Percentiles rank a stretch among this genome's conserved stretches.
Conservation (phyloP, 53 echinoderm and acorn worm genomes). For the Holothuria scabra region DNA sequence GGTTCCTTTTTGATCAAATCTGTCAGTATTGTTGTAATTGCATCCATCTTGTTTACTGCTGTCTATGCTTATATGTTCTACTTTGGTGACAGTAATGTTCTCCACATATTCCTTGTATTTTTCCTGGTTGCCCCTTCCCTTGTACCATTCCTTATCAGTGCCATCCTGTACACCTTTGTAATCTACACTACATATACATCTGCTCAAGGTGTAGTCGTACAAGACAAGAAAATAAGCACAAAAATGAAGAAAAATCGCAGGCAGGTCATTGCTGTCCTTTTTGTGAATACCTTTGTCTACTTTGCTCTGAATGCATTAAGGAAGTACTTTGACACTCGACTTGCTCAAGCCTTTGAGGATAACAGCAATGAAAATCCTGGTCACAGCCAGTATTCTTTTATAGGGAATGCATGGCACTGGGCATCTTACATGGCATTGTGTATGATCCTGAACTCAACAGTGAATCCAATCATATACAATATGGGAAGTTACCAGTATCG, state of each 20-base stretch:
- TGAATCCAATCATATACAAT: constrained; percentile 43
- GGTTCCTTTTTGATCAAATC: constrained; percentile 19
- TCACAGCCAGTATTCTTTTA: constrained; percentile 9
- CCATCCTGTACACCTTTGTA: constrained; percentile 27
- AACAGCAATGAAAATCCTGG: constrained; percentile 17
- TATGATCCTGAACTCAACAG: constrained; percentile 33
- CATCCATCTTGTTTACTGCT: constrained; percentile 11
- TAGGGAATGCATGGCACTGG: constrained; percentile 38
- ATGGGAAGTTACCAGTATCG: constrained; percentile 41
- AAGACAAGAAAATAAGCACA: not conserved
- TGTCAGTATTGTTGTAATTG: constrained; percentile 8
- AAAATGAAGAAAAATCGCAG: constrained; percentile 19
- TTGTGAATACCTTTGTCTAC: constrained; percentile 37
- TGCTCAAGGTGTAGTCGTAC: not conserved
- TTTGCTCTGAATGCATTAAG: constrained; percentile 22
- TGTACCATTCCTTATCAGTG: constrained; percentile 30
- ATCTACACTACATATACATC: constrained; percentile 25
- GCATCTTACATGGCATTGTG: constrained; percentile 36
- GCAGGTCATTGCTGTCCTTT: constrained; percentile 35
- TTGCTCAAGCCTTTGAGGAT: constrained; percentile 19
- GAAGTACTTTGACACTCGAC: constrained; percentile 41
- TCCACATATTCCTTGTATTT: not conserved
- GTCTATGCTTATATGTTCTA: constrained; percentile 41
- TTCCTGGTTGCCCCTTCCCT: constrained; percentile 37
- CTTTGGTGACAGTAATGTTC: constrained; percentile 13